Evolutionary conservation across 2,797 vertebrate genomes (phyloP).

Genomic region (Myiotriccus ornatus): DNA sequence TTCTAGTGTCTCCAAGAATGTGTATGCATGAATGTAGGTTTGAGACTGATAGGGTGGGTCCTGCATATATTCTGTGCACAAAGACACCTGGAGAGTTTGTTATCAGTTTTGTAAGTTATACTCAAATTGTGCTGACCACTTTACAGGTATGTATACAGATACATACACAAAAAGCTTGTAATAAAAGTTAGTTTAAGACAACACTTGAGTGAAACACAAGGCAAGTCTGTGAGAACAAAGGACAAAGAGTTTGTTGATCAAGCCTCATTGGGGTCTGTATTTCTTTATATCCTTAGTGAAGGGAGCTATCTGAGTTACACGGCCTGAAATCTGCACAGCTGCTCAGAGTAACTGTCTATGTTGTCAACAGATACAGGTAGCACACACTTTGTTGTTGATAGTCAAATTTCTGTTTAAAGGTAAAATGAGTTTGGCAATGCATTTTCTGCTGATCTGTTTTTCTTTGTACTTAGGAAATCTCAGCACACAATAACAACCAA

Average conservation of each 20-base stretch:
- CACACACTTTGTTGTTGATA: background rate
- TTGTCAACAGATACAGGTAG: background rate
- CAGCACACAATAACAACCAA: background rate
- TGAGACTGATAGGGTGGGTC: fast-evolving
- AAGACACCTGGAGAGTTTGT: background rate
- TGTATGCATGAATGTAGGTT: fast-evolving
- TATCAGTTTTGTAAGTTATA: background rate
- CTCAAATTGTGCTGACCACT: background rate
- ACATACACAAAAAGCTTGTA: background rate
- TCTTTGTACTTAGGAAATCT: background rate
- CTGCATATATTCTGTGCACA: background rate
- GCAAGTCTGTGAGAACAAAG: background rate
- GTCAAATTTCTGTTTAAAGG: background rate
- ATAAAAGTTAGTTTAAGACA: background rate
- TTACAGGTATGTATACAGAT: background rate
- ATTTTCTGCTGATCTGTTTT: background rate
- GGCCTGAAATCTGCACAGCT: background rate
- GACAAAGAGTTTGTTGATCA: background rate
- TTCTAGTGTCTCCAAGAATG: background rate
- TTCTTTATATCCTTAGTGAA: background rate
- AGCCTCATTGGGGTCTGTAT: background rate
- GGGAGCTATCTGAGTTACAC: background rate
- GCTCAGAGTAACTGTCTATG: background rate
- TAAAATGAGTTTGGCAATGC: background rate
- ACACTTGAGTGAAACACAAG: background rate